Evolutionary conservation across 1,140 invertebrate species (phyloP).

Genomic region (Neotoxoptera formosana): DNA sequence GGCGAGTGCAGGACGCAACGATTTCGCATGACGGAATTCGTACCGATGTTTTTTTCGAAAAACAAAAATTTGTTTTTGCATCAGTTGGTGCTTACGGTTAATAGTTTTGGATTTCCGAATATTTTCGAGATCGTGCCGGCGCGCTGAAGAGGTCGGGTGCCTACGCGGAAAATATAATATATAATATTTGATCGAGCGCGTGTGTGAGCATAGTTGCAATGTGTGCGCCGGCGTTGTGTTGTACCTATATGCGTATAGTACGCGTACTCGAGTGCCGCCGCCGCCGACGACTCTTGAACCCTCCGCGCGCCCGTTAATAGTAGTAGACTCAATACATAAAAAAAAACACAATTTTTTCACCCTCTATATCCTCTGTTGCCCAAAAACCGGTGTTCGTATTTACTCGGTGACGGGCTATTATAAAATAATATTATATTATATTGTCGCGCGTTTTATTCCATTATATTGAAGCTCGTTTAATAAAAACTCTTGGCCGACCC

Average conservation of each 20-base stretch:
- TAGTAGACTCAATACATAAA: not conserved
- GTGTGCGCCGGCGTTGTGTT: not conserved
- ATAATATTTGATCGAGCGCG: not conserved
- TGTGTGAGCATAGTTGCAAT: not conserved
- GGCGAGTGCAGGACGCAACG: not conserved
- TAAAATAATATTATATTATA: conserved; percentile 13
- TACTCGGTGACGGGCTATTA: conserved; percentile 38
- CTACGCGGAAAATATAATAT: not conserved
- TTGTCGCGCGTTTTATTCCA: conserved; percentile 42
- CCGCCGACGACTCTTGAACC: conserved; percentile 43
- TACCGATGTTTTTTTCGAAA: not conserved
- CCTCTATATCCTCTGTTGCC: no score
- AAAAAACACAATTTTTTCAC: conserved; percentile 3
- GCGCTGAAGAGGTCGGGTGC: not conserved
- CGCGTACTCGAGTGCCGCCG: not conserved
- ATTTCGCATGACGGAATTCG: not conserved
- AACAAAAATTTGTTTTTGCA: not conserved
- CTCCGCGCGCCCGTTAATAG: not conserved
- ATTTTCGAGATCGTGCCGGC: not conserved
- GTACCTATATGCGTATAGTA: not conserved
- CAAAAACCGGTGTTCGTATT: conserved; percentile 41
- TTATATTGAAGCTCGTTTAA: conserved; percentile 28
- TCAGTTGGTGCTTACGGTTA: not conserved
- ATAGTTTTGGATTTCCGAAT: not conserved
- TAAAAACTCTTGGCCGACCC: conserved; percentile 40